These are phyloP conservation scores for Panulirus ornatus DNA, from an alignment of 1,140 invertebrate genomes.

Conservation along the genomic window DNA sequence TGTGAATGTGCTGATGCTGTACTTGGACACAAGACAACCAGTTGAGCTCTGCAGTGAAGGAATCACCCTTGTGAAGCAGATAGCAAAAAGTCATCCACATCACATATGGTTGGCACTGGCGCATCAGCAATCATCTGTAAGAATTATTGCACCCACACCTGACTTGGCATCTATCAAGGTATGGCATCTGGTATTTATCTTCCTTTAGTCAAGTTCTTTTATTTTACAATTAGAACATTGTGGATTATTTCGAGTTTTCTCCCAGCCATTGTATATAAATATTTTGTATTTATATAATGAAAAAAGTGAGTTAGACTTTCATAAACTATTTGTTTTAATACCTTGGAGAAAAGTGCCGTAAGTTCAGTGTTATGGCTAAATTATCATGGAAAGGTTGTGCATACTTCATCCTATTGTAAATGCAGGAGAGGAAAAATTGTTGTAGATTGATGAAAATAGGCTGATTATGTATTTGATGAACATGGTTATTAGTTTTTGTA, in stretches of 20 bases:
- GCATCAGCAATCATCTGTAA: constrained; percentile 13
- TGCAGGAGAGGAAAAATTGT: background rate
- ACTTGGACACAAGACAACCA: constrained; percentile 31
- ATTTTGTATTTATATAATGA: background rate
- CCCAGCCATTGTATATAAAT: background rate
- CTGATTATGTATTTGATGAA: background rate
- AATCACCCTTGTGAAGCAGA: background rate
- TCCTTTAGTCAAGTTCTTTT: background rate
- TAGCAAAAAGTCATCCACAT: constrained; percentile 21
- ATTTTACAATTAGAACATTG: background rate
- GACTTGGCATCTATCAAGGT: constrained; percentile 29
- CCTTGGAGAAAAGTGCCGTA: too few relatives aligned
- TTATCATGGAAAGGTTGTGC: too few relatives aligned
- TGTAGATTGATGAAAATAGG: background rate
- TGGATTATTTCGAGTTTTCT: background rate
- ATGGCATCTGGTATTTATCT: background rate
- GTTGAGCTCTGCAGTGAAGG: background rate
- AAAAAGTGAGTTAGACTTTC: background rate
- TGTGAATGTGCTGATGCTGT: constrained; percentile 5
- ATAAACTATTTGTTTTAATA: too few relatives aligned
- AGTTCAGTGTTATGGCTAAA: too few relatives aligned
- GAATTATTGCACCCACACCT: constrained; percentile 21
- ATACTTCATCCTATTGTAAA: too few relatives aligned
- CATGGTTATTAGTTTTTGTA: background rate
- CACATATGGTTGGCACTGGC: constrained; percentile 37